Base-by-base conservation (phyloP, 2,113 vertebrate genomes). In the Mastomys coucha region DNA sequence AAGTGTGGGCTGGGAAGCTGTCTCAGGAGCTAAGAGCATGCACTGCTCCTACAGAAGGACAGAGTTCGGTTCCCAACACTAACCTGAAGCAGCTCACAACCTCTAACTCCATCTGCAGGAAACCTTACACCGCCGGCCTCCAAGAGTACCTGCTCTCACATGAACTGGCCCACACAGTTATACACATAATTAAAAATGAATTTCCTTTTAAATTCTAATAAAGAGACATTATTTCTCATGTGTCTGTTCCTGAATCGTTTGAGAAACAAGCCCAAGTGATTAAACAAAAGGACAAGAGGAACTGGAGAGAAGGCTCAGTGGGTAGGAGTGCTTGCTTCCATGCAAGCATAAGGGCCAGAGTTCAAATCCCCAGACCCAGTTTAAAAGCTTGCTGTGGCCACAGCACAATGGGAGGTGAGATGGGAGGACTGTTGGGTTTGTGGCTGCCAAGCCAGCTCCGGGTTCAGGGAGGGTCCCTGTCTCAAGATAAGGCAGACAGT, bases 201-300 rank as follows among this genome's bases (percentile, higher is more conserved):
- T 69, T 20, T 69, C 67, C 53, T 92, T 93, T 60, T 67, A 94
- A 97, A 65, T 53, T 2, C 91, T 94, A 88, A 89, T 76, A 77
- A 91, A 91, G 89, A 88, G 19, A 88, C 10, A 69, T n/a, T 80
- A 80, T 31, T 80, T 73, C 89, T 73, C 80, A 94, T 88, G 86
- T 91, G 56, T 95, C 65, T 92, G 92, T 95, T 93, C 76, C 76
- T 89, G 11, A 94, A 65, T 70, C 26, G 11, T 84, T 51, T 60
- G 49, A 63, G 53, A 80, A 42, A 3, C 60, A 14, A 13, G 28
- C 31, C 39, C 45, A 72, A 78, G 17, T 53, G 72, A 93, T 88
- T 69, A 87, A 89, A 84, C 92, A 70, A 24, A 84, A 7, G 76
- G 65, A 81, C n/a, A 92, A 69, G 81, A 8, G 76, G 92, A 82